These are phyloP conservation scores for Chionomys nivalis DNA, from an alignment of 2,113 vertebrate genomes.

Conservation along the genomic window DNA sequence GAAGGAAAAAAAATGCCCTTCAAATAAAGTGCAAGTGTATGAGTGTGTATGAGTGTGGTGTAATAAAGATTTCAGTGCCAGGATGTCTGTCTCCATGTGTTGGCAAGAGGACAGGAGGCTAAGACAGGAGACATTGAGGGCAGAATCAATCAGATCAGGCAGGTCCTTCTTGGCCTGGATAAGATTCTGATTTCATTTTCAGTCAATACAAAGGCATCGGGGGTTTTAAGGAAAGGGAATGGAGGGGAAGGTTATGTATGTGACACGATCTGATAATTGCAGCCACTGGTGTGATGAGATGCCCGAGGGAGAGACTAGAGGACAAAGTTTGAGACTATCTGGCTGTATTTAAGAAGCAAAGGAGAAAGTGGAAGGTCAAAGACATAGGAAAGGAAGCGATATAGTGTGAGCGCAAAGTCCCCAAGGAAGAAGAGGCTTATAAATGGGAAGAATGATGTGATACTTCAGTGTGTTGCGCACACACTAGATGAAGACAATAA, in stretches of 20 bases:
- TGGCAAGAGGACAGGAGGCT: neutral
- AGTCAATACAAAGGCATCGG: neutral
- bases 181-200: conserved; percentile 38
- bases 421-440: conserved; percentile 26
- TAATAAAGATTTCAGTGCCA: neutral
- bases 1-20: neutral
- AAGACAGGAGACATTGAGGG: neutral
- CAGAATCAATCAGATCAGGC: neutral
- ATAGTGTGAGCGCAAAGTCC: neutral
- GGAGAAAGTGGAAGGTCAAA: conserved; percentile 38
- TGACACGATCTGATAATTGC: conserved; percentile 57
- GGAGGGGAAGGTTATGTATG: neutral
- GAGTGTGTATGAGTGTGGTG: neutral
- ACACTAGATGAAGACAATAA: neutral
- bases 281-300: neutral
- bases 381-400: neutral
- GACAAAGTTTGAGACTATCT: conserved; percentile 28
- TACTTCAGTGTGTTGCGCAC: neutral
- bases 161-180: neutral
- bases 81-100: neutral
- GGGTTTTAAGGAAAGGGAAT: neutral
- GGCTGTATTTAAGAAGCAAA: neutral
- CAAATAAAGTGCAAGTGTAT: neutral
- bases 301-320: conserved; percentile 16
- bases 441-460: neutral